Evolutionary conservation across 2,888 invertebrate species (phyloP), one percentile per base, ranked within the genome.

Genomic region (Callinectes sapidus): DNA sequence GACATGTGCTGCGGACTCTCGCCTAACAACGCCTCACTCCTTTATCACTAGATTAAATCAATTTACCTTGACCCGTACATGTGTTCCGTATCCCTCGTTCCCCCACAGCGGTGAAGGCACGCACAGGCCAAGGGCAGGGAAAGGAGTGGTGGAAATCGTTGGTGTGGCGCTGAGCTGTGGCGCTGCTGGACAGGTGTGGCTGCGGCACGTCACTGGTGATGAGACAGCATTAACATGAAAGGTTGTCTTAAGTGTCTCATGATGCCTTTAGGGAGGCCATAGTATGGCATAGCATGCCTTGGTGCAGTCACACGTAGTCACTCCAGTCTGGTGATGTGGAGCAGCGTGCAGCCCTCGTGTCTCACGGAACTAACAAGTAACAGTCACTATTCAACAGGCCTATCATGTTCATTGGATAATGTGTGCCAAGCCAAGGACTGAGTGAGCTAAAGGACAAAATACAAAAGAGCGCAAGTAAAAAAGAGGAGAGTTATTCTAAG

Each of bases 181-280:
- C 91, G 35, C 61, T 32, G 66, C 66, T 61, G 61, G 91, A 61
- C 91, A 87, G 71, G 87, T 39, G 66, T 91, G 87, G 66, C 71
- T 91, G 71, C 6, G 71, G 87, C 66, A 87, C 87, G 14, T 16
- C 87, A 66, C 87, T 39, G 39, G 55, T 85, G 85, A 55, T 86
- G 89, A 89, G 39, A 85, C 92, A 89, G 85, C 89, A 92, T 89
- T 92, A 89, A 85, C 89, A 35, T 66, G 89, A 88, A 92, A 90
- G 90, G 90, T 90, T 87, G 90, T 71, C 90, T 89, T 42, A 89
- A 77, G 13, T 10, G 85, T n/a, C 66, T 39, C 35, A 35, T 1
- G 81, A 35, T 32, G 14, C 10, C 81, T n/a, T 8, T 71, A n/a
- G 28, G n/a, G 71, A 18, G 16, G 10, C 32, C 35, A 81, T 32